These are phyloP conservation scores for Pungitius pungitius DNA, from an alignment of 2,113 vertebrate genomes.

Conservation along the genomic window DNA sequence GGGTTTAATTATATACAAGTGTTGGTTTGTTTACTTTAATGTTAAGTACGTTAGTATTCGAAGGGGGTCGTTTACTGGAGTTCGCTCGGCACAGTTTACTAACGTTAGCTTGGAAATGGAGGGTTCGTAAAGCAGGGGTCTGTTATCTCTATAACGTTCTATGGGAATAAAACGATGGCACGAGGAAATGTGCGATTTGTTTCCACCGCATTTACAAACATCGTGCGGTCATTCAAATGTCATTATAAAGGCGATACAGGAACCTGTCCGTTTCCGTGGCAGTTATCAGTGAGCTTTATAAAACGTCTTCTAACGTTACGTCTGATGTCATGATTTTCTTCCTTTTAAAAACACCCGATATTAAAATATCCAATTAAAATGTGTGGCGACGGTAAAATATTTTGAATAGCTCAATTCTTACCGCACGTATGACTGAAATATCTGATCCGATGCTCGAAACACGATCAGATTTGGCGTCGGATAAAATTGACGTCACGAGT, in stretches of 20 bases:
- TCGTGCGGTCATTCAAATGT: not conserved
- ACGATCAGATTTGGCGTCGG: slow-evolving; percentile 22
- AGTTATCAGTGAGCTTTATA: not conserved
- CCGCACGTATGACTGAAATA: slow-evolving; percentile 6
- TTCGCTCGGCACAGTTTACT: too few species aligned
- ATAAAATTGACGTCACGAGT: slow-evolving; percentile 55
- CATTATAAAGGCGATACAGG: not conserved
- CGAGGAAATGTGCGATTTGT: fast-evolving
- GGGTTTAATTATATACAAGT: not conserved
- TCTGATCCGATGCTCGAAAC: slow-evolving; percentile 2
- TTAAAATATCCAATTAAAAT: fast-evolving
- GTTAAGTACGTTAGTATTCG: not conserved
- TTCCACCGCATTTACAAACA: not conserved
- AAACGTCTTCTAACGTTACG: not conserved
- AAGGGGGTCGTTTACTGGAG: not conserved
- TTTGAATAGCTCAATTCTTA: slow-evolving; percentile 2
- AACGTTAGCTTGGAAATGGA: too few species aligned
- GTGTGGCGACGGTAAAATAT: fast-evolving
- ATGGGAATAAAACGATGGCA: fast-evolving
- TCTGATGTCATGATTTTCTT: not conserved
- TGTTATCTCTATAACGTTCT: not conserved
- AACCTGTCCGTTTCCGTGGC: not conserved
- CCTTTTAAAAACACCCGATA: too few species aligned
- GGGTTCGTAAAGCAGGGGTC: too few species aligned
- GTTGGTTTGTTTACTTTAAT: too few species aligned